Base-by-base conservation (phyloP, 2,888 invertebrate species). In the Nymphalis c-album region DNA sequence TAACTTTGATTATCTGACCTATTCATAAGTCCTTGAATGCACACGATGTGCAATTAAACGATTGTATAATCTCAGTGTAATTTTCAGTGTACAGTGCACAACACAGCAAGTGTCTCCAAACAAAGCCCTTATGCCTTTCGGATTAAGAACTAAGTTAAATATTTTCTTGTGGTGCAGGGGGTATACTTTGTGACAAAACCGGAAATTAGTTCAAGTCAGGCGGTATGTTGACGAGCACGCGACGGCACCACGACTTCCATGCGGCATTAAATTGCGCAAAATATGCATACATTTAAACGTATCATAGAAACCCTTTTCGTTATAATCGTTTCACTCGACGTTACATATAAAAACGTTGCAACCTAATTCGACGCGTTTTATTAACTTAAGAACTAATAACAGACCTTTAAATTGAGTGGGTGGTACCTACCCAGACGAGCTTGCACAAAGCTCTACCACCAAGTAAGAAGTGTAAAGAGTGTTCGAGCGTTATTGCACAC, bases 131-230 rank as follows among this genome's bases (percentile, higher is more conserved):
- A 60, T 22, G 26, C 7, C 35, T 5, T 3, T n/a, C 45, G 31
- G 10, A 7, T 17, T 73, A 69, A 63, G 53, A 60, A 17, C 47
- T 48, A 61, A 13, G 13, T 40, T 51, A 66, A 13, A 31, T 47
- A 60, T 61, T 60, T 18, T n/a, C 7, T 40, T 63, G 58, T 57
- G 47, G 2, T 7, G n/a, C 26, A 40, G 17, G 50, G 48, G 20
- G 26, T 53, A 20, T 48, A 59, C 64, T 67, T 71, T 76, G 80
- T 76, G 81, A 80, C 80, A 79, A 71, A 70, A 71, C 80, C 80
- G 81, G 80, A 81, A 80, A 81, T 81, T 80, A 71, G 75, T 60
- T 67, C 66, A 68, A 68, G 73, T 72, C 73, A 69, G 72, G 60
- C 65, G 63, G 46, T 31, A 6, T 22, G 69, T 68, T 65, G 72